phyloP scores from a whole-genome alignment of 1,140 invertebrate species.

The Gonioctena quinquepunctata region DNA sequence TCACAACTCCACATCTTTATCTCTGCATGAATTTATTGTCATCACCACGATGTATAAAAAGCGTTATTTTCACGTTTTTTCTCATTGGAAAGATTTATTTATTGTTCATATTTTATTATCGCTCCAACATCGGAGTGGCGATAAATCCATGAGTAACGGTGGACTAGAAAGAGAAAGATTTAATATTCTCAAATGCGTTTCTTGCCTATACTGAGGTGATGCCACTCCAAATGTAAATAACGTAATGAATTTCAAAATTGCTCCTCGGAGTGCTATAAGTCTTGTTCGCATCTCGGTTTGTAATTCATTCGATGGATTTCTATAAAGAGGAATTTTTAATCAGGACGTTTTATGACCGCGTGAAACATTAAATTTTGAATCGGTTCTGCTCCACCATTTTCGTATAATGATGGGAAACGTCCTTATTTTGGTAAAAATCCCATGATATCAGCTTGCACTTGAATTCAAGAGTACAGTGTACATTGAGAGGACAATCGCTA shows the following conservation, averaged over 20 bases:
- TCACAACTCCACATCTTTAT: background rate
- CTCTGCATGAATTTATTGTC: background rate
- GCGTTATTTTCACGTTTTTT: background rate
- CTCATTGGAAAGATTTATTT: background rate
- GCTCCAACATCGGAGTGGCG: background rate
- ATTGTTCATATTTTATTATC: background rate
- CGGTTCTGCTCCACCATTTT: background rate
- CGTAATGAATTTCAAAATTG: conserved; percentile 16
- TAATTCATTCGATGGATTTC: conserved; percentile 12
- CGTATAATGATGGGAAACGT: background rate
- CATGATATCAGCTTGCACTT: no score
- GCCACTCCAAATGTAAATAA: conserved; percentile 12
- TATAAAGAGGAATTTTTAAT: conserved; percentile 18
- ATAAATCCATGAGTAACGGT: background rate
- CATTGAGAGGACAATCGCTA: no score
- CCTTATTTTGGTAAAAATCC: no score
- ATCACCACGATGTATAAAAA: background rate
- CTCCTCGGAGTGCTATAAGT: conserved; percentile 14
- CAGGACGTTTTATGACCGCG: conserved; percentile 4
- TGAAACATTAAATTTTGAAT: background rate
- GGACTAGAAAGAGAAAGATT: background rate
- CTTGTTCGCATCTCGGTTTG: conserved; percentile 2
- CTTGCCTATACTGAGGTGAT: background rate
- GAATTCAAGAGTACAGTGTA: no score
- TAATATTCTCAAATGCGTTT: conserved; percentile 14